phyloP scores from a whole-genome alignment of 2,113 vertebrate species.

The Pithys albifrons region DNA sequence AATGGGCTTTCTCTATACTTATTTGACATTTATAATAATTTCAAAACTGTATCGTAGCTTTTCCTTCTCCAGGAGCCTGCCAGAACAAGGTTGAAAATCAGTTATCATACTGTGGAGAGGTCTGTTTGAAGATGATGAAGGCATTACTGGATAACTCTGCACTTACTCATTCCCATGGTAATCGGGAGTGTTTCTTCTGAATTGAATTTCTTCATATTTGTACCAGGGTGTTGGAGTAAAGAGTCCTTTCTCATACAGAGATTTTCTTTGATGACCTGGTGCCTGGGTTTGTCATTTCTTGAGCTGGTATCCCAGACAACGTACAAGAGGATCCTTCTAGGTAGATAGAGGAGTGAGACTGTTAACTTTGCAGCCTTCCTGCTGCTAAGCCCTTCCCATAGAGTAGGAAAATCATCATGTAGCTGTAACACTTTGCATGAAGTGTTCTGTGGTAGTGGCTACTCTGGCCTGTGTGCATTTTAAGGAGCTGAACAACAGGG shows the following conservation, averaged over 20 bases:
- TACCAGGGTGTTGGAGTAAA: neutral
- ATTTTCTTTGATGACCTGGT: neutral
- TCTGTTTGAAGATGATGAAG: neutral
- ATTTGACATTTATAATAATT: neutral
- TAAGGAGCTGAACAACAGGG: neutral
- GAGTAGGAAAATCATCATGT: neutral
- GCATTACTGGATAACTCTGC: neutral
- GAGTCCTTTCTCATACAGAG: neutral
- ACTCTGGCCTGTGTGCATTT: neutral
- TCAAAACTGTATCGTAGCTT: neutral
- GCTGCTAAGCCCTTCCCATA: neutral
- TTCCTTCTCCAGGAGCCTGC: neutral
- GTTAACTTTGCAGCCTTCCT: neutral
- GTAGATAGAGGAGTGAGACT: neutral
- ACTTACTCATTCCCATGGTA: neutral
- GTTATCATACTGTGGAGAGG: neutral
- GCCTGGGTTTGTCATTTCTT: neutral
- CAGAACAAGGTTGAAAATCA: neutral
- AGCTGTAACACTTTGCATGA: neutral
- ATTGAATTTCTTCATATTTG: neutral
- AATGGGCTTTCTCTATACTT: neutral
- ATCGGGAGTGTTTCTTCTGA: neutral
- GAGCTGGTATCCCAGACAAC: neutral
- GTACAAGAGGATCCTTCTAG: neutral
- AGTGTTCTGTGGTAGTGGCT: neutral